These are phyloP conservation scores for Acropternis orthonyx DNA, from an alignment of 2,797 vertebrate species.

Conservation along the genomic window DNA sequence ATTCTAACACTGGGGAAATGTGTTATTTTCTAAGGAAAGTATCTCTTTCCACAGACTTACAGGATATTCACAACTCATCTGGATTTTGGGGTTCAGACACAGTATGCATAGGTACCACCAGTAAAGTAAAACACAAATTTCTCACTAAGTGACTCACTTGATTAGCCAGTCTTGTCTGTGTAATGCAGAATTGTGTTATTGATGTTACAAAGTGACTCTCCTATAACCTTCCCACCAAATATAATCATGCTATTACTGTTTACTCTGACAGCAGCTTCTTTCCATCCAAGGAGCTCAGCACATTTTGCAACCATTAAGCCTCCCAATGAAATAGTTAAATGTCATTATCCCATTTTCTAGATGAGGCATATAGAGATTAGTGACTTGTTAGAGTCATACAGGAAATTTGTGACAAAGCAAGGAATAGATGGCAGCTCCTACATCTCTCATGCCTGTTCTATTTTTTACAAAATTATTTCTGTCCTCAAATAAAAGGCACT, in stretches of 20 bases:
- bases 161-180: background rate
- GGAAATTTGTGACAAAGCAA: slow-evolving; percentile 19
- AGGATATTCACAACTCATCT: background rate
- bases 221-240: slow-evolving; percentile 27
- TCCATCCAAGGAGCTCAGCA: slow-evolving; percentile 34
- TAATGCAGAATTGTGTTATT: background rate
- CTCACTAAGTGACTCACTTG: background rate
- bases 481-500: background rate
- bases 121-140: background rate
- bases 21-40: background rate
- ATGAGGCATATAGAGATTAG: slow-evolving; percentile 33
- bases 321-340: slow-evolving; percentile 44
- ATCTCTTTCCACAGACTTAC: background rate
- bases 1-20: background rate
- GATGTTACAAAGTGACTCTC: slow-evolving; percentile 16
- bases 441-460: background rate
- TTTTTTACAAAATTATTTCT: background rate
- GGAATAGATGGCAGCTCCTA: background rate
- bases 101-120: background rate
- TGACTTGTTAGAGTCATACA: slow-evolving; percentile 4
- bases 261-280: slow-evolving; percentile 31
- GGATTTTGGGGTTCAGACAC: background rate
- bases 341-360: slow-evolving; percentile 51
- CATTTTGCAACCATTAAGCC: slow-evolving; percentile 50
- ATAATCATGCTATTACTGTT: slow-evolving; percentile 30